Percentiles rank a stretch among this genome's conserved stretches.
Conservation (phyloP, 2,113 vertebrate species). For the Ictalurus punctatus region DNA sequence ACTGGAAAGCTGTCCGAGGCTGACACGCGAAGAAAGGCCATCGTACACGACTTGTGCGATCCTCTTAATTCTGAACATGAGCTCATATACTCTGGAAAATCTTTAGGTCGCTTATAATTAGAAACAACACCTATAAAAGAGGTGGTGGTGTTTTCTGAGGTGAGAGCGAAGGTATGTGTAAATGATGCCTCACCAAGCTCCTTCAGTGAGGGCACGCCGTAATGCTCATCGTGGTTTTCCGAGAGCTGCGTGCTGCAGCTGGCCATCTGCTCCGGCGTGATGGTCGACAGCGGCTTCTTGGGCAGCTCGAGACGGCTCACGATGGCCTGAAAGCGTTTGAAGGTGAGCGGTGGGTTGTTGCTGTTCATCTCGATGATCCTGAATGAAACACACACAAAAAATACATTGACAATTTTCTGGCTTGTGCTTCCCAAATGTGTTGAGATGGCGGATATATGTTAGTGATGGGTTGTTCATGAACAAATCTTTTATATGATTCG, state of each 20-base stretch:
- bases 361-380: constrained; percentile 95
- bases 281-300: constrained; percentile 78
- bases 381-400: constrained; percentile 25
- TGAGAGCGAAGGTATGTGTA: neutral
- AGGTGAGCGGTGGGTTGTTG: constrained; percentile 91
- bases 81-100: neutral
- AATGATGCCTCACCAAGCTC: constrained; percentile 81
- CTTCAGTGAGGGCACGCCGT: constrained; percentile 90
- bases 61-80: neutral
- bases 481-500: no score
- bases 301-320: constrained; percentile 91
- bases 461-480: no score
- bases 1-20: neutral
- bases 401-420: neutral
- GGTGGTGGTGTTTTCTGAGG: neutral
- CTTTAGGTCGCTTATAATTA: neutral
- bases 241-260: constrained; percentile 79
- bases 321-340: constrained; percentile 94
- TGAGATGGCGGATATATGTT: neutral
- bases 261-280: constrained; percentile 88
- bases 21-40: neutral
- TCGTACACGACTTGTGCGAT: neutral
- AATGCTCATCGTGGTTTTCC: constrained; percentile 85
- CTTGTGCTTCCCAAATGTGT: neutral
- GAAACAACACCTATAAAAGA: neutral